Evolutionary conservation across 1,140 invertebrate species (phyloP).

Genomic region (Zaprionus inermis): DNA sequence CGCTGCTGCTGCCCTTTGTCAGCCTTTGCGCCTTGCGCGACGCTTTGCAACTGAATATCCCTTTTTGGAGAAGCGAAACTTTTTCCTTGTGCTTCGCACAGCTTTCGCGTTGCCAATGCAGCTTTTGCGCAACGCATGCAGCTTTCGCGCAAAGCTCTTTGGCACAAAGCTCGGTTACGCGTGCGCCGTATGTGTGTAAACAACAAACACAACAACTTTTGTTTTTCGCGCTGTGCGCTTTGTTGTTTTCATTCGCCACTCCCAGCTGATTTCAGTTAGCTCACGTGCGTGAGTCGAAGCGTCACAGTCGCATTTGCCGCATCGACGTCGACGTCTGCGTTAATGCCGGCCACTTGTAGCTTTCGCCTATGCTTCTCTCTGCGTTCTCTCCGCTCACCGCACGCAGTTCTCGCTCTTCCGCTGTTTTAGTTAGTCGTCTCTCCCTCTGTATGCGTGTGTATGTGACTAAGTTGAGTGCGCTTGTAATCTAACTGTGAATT

Average conservation of each 20-base stretch:
- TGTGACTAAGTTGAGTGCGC: conserved; percentile 14
- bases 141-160: conserved; percentile 41
- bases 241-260: conserved; percentile 38
- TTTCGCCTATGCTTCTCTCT: conserved; percentile 1
- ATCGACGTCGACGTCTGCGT: conserved; percentile 30
- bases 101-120: conserved; percentile 54
- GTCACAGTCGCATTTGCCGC: conserved; percentile 5
- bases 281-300: conserved; percentile 43
- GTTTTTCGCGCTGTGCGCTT: conserved; percentile 35
- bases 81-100: conserved; percentile 40
- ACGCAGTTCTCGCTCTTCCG: conserved; percentile 30
- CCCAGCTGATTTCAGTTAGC: conserved; percentile 51
- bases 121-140: conserved; percentile 22
- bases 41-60: conserved; percentile 61
- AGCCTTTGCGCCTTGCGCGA: conserved; percentile 58
- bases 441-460: not conserved
- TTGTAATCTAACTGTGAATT: conserved; percentile 33
- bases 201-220: conserved; percentile 34
- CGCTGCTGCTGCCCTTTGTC: conserved; percentile 1
- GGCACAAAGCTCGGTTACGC: conserved; percentile 58
- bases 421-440: not conserved
- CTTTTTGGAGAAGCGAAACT: conserved; percentile 25
- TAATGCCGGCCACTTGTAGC: conserved; percentile 64
- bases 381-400: conserved; percentile 29
- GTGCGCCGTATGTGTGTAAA: conserved; percentile 59